Percentiles rank a stretch among this genome's conserved stretches.
These are phyloP conservation scores for Barbus barbus DNA, from an alignment of 2,113 vertebrate genomes.

Conservation along the genomic window DNA sequence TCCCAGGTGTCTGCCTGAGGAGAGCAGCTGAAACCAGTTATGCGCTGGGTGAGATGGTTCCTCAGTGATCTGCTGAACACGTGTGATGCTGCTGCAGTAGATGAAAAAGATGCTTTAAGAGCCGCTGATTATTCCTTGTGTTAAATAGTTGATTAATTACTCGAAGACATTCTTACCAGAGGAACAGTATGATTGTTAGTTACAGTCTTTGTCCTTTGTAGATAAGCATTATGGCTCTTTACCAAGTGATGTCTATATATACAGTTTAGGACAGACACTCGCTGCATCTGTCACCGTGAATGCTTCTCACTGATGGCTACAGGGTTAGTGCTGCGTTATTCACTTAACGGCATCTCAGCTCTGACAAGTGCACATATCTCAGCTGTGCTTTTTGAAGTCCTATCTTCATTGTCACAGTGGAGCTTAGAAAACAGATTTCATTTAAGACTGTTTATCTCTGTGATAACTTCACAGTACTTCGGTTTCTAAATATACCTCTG, in stretches of 20 bases:
- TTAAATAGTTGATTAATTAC: background rate
- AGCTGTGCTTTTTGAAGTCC: slow-evolving; percentile 25
- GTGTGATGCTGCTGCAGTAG: background rate
- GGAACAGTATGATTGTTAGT: background rate
- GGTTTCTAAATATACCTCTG: slow-evolving; percentile 28
- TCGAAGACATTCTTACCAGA: background rate
- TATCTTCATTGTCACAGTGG: slow-evolving; percentile 21
- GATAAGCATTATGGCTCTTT: background rate
- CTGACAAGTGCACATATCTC: slow-evolving; percentile 24
- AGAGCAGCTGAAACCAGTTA: slow-evolving; percentile 1
- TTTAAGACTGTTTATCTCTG: slow-evolving; percentile 29
- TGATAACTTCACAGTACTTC: slow-evolving; percentile 19
- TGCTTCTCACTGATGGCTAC: background rate
- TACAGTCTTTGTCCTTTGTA: background rate
- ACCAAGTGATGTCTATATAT: slow-evolving; percentile 25
- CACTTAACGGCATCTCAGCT: background rate
- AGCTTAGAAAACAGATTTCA: slow-evolving; percentile 1
- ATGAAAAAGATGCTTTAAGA: background rate
- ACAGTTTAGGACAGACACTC: background rate
- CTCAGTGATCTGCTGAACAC: background rate
- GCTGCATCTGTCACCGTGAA: slow-evolving; percentile 4
- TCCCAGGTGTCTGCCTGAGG: slow-evolving; percentile 5
- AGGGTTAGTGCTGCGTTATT: slow-evolving; percentile 12
- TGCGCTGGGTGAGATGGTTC: background rate
- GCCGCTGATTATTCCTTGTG: background rate